Percentiles rank a stretch among this genome's conserved stretches.
Conservation (phyloP, 2,888 invertebrate species). For the Dendrolimus houi region DNA sequence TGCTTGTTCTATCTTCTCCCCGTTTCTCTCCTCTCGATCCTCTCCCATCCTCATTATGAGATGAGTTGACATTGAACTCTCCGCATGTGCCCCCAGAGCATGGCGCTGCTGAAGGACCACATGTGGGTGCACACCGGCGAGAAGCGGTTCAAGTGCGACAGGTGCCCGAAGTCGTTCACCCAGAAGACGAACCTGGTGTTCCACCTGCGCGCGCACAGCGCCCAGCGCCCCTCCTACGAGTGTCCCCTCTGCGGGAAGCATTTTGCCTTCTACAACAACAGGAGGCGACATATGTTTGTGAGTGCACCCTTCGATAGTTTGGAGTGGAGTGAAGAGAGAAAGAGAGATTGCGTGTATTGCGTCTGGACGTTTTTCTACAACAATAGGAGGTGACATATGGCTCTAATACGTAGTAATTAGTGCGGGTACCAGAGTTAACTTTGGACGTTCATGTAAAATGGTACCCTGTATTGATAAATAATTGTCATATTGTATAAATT, state of each 20-base stretch:
- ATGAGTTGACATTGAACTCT: too few relatives aligned
- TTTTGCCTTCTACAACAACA: conserved; percentile 59
- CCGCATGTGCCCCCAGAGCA: conserved; percentile 30
- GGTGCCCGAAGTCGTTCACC: conserved; percentile 59
- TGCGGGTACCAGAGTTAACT: too few relatives aligned
- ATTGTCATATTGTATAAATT: neutral
- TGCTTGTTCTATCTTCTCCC: too few relatives aligned
- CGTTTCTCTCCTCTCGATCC: too few relatives aligned
- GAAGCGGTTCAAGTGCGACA: conserved; percentile 57
- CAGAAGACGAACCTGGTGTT: conserved; percentile 59
- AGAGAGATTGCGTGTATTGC: too few relatives aligned
- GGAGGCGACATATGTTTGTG: conserved; percentile 60
- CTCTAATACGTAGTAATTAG: too few relatives aligned
- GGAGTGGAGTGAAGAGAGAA: too few relatives aligned
- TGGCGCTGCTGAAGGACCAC: conserved; percentile 59
- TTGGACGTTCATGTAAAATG: too few relatives aligned
- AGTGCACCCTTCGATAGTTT: conserved; percentile 20
- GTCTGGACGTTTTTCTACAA: too few relatives aligned
- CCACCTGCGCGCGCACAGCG: conserved; percentile 51
- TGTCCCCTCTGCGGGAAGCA: conserved; percentile 60
- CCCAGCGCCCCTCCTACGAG: conserved; percentile 44
- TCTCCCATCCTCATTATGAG: too few relatives aligned
- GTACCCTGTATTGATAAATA: too few relatives aligned
- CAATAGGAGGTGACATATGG: too few relatives aligned
- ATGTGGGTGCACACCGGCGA: conserved; percentile 66